phyloP scores from a whole-genome alignment of 1,140 invertebrate genomes.

The Araneus ventricosus region DNA sequence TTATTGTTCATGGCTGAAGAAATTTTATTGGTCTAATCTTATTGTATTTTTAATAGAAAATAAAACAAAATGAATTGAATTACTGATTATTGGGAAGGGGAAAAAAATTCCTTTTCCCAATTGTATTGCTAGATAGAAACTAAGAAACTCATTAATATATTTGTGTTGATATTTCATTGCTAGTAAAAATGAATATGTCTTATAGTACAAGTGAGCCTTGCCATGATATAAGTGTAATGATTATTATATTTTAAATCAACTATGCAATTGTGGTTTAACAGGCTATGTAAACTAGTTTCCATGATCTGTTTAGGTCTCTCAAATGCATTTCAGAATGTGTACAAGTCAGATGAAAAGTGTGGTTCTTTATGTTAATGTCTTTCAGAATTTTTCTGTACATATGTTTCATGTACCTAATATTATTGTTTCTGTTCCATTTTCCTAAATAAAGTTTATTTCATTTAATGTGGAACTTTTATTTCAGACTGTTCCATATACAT shows the following conservation, averaged over 20 bases:
- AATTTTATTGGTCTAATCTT: no score
- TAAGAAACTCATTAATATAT: slow-evolving; percentile 14
- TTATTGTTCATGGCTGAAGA: no score
- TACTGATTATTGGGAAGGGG: neutral
- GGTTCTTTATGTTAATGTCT: slow-evolving; percentile 68
- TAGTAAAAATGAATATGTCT: neutral
- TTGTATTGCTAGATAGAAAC: neutral
- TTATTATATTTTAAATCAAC: neutral
- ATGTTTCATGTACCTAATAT: slow-evolving; percentile 67
- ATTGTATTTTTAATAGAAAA: neutral
- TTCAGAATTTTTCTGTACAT: slow-evolving; percentile 71
- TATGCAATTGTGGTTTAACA: slow-evolving; percentile 3
- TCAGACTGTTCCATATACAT: no score
- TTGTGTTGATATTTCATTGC: neutral
- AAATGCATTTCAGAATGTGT: slow-evolving; percentile 48
- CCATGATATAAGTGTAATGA: neutral
- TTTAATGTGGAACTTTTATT: slow-evolving; percentile 7
- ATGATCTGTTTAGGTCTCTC: slow-evolving; percentile 45
- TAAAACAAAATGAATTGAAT: neutral
- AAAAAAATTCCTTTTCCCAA: neutral
- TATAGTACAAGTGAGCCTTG: slow-evolving; percentile 38
- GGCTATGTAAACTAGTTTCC: slow-evolving; percentile 5
- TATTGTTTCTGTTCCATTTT: slow-evolving; percentile 70
- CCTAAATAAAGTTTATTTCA: slow-evolving; percentile 75
- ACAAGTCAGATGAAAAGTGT: slow-evolving; percentile 55